Evolutionary conservation across 2,797 vertebrate genomes (phyloP).

Genomic region (Labroides dimidiatus): DNA sequence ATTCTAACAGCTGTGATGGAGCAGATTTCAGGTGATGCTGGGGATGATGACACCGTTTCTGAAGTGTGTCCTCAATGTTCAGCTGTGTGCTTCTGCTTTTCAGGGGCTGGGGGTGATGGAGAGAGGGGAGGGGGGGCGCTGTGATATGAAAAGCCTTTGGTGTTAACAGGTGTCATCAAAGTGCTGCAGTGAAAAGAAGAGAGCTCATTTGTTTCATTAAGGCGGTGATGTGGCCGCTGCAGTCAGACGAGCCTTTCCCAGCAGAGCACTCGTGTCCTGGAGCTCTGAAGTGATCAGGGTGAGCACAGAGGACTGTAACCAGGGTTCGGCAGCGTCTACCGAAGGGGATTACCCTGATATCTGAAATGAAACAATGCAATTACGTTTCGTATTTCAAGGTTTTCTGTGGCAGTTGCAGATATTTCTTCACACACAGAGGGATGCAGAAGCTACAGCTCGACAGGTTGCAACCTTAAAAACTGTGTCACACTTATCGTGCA

Average conservation of each 20-base stretch:
- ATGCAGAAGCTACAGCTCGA: background rate
- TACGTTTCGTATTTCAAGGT: background rate
- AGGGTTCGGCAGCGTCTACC: background rate
- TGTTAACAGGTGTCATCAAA: slow-evolving; percentile 17
- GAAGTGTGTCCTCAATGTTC: slow-evolving; percentile 29
- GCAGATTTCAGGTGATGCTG: slow-evolving; percentile 12
- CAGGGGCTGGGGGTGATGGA: background rate
- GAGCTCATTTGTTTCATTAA: slow-evolving; percentile 14
- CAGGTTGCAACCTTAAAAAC: background rate
- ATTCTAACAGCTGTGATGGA: slow-evolving; percentile 5
- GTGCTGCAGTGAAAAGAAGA: slow-evolving; percentile 14
- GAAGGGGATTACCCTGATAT: background rate
- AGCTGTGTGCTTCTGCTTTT: slow-evolving; percentile 17
- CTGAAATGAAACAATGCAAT: background rate
- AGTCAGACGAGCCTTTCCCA: slow-evolving; percentile 20
- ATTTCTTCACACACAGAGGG: background rate
- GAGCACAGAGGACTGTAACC: background rate
- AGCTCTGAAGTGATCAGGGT: background rate
- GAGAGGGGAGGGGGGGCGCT: background rate
- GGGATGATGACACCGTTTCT: slow-evolving; percentile 18
- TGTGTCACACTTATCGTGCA: background rate
- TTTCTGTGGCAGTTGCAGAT: background rate
- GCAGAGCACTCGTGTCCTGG: slow-evolving; percentile 10
- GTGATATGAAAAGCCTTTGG: slow-evolving; percentile 14
- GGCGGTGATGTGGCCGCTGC: slow-evolving; percentile 18